phyloP scores from a whole-genome alignment of 2,113 vertebrate genomes.

The Aegithalos caudatus region DNA sequence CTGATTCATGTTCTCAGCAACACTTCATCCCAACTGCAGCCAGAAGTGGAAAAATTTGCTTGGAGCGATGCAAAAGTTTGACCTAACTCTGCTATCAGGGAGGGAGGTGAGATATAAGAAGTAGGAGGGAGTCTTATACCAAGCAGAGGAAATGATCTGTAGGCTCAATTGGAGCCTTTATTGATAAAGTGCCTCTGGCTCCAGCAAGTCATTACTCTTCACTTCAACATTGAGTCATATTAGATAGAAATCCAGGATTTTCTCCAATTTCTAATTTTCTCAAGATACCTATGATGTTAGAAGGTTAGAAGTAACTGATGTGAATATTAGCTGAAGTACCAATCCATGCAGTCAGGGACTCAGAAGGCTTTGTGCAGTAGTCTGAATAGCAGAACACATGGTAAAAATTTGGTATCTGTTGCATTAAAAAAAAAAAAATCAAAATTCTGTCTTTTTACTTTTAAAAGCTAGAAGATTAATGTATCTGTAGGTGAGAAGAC shows the following conservation, averaged over 20 bases:
- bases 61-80: neutral
- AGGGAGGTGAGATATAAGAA: neutral
- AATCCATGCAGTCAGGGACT: neutral
- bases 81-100: neutral
- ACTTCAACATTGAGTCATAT: neutral
- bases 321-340: neutral
- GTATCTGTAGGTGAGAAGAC: neutral
- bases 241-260: neutral
- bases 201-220: neutral
- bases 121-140: neutral
- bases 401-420: neutral
- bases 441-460: neutral
- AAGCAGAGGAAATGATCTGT: neutral
- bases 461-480: neutral
- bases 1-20: neutral
- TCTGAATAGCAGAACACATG: neutral
- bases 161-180: neutral
- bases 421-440: neutral
- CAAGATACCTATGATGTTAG: neutral
- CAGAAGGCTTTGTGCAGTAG: neutral
- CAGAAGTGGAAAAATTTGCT: neutral
- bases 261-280: neutral
- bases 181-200: neutral
- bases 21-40: neutral
- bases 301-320: neutral